These are phyloP conservation scores for Pandemis cinnamomeana DNA, from an alignment of 2,888 invertebrate genomes.

Conservation along the genomic window DNA sequence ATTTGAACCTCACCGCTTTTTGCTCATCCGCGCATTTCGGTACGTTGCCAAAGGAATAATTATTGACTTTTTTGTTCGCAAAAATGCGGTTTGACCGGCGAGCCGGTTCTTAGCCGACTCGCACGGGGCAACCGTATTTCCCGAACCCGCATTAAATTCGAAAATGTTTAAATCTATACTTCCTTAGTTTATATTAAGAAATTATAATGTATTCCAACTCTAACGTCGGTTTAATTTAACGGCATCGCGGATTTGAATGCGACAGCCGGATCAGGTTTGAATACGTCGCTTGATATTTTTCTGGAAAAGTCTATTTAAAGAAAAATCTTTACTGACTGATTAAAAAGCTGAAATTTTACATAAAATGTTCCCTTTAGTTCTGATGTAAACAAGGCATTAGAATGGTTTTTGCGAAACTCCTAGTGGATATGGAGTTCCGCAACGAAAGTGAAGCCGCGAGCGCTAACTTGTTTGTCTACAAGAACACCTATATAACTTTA, in stretches of 20 bases:
- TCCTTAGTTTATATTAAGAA: slow-evolving; percentile 20
- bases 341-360: no score
- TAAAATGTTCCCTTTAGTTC: no score
- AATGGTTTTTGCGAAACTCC: no score
- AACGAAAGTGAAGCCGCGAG: no score
- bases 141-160: slow-evolving; percentile 6
- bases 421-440: no score
- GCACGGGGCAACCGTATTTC: slow-evolving; percentile 40
- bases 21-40: slow-evolving; percentile 34
- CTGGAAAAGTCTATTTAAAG: background rate
- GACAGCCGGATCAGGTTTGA: background rate
- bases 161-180: slow-evolving; percentile 24
- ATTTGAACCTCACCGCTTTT: slow-evolving; percentile 20
- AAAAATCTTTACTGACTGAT: background rate
- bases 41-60: slow-evolving; percentile 42
- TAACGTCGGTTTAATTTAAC: background rate
- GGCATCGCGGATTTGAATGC: background rate
- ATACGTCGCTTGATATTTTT: background rate
- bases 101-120: slow-evolving; percentile 51
- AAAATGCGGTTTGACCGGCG: slow-evolving; percentile 58
- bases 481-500: no score
- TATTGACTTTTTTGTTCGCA: slow-evolving; percentile 58
- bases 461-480: no score
- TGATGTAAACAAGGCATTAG: no score
- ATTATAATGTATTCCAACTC: slow-evolving; percentile 8